Conservation (phyloP, 1,140 invertebrate genomes). For the Panagrolaimus sp. region DNA sequence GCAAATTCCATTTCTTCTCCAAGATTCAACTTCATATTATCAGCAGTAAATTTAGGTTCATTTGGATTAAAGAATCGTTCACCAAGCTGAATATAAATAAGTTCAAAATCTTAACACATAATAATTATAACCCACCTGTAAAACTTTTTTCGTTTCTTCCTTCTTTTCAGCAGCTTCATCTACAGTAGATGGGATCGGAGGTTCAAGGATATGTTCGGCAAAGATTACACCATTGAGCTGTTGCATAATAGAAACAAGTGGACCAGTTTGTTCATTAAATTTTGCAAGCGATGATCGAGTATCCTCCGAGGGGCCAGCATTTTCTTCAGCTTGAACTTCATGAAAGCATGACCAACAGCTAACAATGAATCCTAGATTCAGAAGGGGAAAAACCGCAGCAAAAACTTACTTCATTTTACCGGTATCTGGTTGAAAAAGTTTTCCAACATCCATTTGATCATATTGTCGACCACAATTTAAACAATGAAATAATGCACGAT, state of each 20-base stretch:
- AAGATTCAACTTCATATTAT: slow-evolving; percentile 41
- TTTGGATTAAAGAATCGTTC: slow-evolving; percentile 36
- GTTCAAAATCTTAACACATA: slow-evolving; percentile 17
- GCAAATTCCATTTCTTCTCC: slow-evolving; percentile 31
- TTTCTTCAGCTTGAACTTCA: slow-evolving; percentile 39
- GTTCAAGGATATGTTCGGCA: slow-evolving; percentile 46
- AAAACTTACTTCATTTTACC: slow-evolving; percentile 39
- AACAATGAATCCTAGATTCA: neutral
- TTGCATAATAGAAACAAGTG: slow-evolving; percentile 49
- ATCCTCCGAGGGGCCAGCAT: slow-evolving; percentile 39
- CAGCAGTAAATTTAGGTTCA: slow-evolving; percentile 25
- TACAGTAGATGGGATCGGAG: slow-evolving; percentile 28
- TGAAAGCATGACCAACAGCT: slow-evolving; percentile 50
- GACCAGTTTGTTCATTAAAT: slow-evolving; percentile 51
- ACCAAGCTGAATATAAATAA: slow-evolving; percentile 32
- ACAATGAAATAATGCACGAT: slow-evolving; percentile 41
- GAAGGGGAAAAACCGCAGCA: neutral
- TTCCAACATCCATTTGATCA: slow-evolving; percentile 48
- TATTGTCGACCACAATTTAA: slow-evolving; percentile 37
- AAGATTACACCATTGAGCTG: slow-evolving; percentile 48
- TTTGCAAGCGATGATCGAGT: slow-evolving; percentile 49
- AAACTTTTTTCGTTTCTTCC: slow-evolving; percentile 19
- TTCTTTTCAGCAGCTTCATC: slow-evolving; percentile 13
- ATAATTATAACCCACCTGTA: neutral
- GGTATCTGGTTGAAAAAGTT: slow-evolving; percentile 36